A percentile compares a stretch with the other conserved stretches of the same genome.
These are phyloP conservation scores for Itoplectis maculator DNA, from an alignment of 2,888 invertebrate species.

Conservation along the genomic window DNA sequence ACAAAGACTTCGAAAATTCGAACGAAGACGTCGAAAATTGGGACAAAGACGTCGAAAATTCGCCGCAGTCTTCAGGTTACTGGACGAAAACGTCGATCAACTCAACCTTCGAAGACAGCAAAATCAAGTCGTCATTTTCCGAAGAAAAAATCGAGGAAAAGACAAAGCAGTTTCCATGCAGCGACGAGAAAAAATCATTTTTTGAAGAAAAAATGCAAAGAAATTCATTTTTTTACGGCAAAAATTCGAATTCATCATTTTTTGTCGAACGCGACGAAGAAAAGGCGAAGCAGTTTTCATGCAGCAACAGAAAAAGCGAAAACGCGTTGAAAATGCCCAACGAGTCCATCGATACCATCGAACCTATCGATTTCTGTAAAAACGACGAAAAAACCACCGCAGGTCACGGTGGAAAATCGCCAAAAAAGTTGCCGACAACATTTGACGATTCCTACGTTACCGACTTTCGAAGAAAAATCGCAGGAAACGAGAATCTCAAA, in stretches of 20 bases:
- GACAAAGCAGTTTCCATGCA: background rate
- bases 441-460: background rate
- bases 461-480: background rate
- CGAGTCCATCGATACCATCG: background rate
- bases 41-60: background rate
- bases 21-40: constrained; percentile 11
- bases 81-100: constrained; percentile 3
- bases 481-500: background rate
- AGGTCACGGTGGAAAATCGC: background rate
- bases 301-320: background rate
- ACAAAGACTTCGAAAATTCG: too few species aligned
- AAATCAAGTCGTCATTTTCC: background rate
- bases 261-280: background rate
- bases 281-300: too few species aligned
- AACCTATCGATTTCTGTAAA: constrained; percentile 8
- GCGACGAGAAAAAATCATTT: background rate
- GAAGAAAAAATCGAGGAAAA: too few species aligned
- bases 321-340: background rate
- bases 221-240: too few species aligned
- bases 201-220: too few species aligned
- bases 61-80: constrained; percentile 20
- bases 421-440: background rate
- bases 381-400: constrained; percentile 6
- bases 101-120: background rate
- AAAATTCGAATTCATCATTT: background rate